A percentile compares a stretch with the other conserved stretches of the same genome.
Conservation (phyloP, 1,140 invertebrate species). For the Prorops nasuta region DNA sequence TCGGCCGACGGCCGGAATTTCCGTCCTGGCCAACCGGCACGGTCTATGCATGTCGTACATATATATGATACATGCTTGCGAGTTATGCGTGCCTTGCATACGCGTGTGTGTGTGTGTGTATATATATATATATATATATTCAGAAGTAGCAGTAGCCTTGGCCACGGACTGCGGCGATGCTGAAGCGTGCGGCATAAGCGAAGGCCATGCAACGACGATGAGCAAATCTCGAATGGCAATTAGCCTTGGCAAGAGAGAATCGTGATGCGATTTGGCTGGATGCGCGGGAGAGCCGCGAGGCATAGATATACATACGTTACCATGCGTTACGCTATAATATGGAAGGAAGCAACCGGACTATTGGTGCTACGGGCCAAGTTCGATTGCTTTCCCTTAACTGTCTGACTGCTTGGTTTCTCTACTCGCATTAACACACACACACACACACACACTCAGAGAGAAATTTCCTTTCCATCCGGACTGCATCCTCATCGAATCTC, state of each 20-base stretch:
- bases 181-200: too few relatives aligned
- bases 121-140: too few relatives aligned
- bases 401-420: neutral
- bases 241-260: neutral
- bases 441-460: too few relatives aligned
- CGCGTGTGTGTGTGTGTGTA: too few relatives aligned
- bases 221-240: neutral
- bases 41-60: neutral
- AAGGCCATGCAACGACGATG: too few relatives aligned
- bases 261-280: neutral
- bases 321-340: neutral
- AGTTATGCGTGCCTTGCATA: neutral
- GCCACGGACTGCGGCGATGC: too few relatives aligned
- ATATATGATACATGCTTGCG: neutral
- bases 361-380: too few relatives aligned
- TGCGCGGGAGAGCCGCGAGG: neutral
- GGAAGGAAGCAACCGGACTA: too few relatives aligned
- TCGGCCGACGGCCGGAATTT: conserved; percentile 29
- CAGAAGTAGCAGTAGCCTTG: too few relatives aligned
- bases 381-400: neutral
- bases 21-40: conserved; percentile 10
- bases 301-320: neutral
- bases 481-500: too few relatives aligned
- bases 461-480: too few relatives aligned
- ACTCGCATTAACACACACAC: too few relatives aligned